Conservation (phyloP, 2,113 vertebrate species). For the Canis aureus region DNA sequence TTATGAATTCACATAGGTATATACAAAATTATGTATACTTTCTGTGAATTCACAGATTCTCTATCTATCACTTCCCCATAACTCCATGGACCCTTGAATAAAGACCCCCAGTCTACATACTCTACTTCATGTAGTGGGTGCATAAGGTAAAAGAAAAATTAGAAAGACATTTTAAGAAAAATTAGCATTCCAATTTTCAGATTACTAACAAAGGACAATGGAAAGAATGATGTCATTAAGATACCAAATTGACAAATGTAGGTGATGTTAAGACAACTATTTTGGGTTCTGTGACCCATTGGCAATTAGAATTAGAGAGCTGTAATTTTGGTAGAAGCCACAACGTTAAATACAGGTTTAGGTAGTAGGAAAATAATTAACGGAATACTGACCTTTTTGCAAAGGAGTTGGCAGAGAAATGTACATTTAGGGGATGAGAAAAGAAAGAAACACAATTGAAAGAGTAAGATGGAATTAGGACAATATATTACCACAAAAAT, state of each 20-base stretch:
- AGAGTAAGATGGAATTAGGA: background rate
- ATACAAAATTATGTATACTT: background rate
- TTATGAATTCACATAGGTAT: background rate
- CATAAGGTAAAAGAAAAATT: conserved; percentile 12
- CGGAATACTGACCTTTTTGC: background rate
- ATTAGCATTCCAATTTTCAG: background rate
- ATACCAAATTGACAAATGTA: background rate
- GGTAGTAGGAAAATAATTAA: conserved; percentile 23
- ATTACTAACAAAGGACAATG: background rate
- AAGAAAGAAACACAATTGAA: background rate
- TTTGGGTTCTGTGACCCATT: background rate
- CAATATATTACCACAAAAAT: background rate
- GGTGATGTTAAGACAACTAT: background rate
- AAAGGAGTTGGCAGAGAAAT: background rate
- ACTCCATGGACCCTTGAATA: background rate
- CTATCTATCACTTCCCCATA: background rate
- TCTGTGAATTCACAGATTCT: background rate
- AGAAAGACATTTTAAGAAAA: background rate
- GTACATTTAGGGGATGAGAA: background rate
- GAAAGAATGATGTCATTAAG: background rate
- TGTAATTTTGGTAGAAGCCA: conserved; percentile 22
- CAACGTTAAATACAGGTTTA: background rate
- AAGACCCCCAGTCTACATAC: background rate
- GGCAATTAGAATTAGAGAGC: background rate
- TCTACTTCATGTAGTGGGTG: background rate